These are phyloP conservation scores for Polydrusus cervinus DNA, from an alignment of 2,888 invertebrate genomes.

Conservation along the genomic window DNA sequence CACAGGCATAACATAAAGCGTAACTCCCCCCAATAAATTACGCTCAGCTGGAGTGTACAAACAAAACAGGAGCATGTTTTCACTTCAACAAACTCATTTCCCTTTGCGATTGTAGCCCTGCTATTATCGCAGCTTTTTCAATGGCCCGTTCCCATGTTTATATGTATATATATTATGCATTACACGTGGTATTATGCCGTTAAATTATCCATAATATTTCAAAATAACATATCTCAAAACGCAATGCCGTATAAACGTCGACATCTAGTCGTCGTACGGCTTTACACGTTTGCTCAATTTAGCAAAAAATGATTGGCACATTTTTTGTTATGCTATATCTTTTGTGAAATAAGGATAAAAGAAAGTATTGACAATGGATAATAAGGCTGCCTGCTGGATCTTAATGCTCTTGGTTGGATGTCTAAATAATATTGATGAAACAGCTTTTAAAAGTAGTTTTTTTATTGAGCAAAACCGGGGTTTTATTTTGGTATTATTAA, in stretches of 20 bases:
- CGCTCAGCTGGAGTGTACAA: slow-evolving; percentile 29
- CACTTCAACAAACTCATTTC: slow-evolving; percentile 37
- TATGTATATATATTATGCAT: slow-evolving; percentile 28
- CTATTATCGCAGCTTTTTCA: slow-evolving; percentile 41
- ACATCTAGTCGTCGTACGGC: slow-evolving; percentile 19
- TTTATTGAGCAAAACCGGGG: no score
- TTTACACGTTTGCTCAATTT: slow-evolving; percentile 36
- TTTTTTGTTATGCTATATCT: slow-evolving; percentile 39
- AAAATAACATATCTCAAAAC: slow-evolving; percentile 57
- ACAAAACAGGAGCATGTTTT: slow-evolving; percentile 35
- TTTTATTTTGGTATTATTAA: no score
- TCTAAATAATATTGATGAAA: slow-evolving; percentile 2
- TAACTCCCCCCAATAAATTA: slow-evolving; percentile 19
- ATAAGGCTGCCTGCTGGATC: slow-evolving; percentile 33
- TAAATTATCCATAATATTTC: slow-evolving; percentile 59
- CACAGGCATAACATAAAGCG: slow-evolving; percentile 15
- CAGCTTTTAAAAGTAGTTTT: background rate
- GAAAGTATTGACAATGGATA: slow-evolving; percentile 29
- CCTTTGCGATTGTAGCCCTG: slow-evolving; percentile 22
- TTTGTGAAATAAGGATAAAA: slow-evolving; percentile 26
- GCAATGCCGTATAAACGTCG: slow-evolving; percentile 52
- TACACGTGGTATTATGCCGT: slow-evolving; percentile 48
- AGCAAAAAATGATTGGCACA: slow-evolving; percentile 36
- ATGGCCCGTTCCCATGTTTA: slow-evolving; percentile 28
- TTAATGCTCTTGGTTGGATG: slow-evolving; percentile 24